phyloP scores from a whole-genome alignment of 2,888 invertebrate species.

The Pollenia griseotomentosa region DNA sequence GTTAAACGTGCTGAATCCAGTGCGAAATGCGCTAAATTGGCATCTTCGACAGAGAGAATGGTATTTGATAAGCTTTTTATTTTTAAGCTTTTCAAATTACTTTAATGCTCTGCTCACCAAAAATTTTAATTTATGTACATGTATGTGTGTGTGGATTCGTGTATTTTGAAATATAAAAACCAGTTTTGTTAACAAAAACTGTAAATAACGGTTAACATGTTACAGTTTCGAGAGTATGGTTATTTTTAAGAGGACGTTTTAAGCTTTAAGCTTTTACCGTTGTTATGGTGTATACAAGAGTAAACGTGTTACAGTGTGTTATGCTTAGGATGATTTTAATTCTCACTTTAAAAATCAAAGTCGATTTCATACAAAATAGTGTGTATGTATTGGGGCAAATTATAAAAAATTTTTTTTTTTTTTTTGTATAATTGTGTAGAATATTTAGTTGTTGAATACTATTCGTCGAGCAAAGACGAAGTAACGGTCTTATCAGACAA shows the following conservation, averaged over 20 bases:
- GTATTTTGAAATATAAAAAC: neutral
- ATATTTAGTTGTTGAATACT: conserved; percentile 67
- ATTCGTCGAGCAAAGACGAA: conserved; percentile 54
- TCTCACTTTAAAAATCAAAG: conserved; percentile 54
- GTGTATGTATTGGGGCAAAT: neutral
- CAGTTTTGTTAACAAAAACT: neutral
- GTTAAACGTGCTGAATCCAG: too few species aligned
- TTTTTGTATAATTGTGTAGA: conserved; percentile 57
- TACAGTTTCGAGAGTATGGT: conserved; percentile 36
- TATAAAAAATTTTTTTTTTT: conserved; percentile 49
- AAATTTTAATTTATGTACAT: neutral
- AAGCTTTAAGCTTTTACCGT: conserved; percentile 49
- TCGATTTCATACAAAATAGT: conserved; percentile 45
- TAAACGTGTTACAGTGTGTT: conserved; percentile 25
- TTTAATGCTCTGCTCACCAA: neutral
- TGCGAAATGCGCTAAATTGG: too few species aligned
- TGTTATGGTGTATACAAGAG: neutral
- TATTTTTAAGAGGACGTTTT: conserved; percentile 48
- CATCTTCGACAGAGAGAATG: too few species aligned
- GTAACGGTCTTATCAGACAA: conserved; percentile 44
- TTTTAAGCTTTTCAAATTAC: conserved; percentile 16
- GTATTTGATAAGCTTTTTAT: conserved; percentile 9
- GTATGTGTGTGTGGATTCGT: too few species aligned
- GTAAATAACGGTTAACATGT: conserved; percentile 61
- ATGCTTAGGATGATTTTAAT: conserved; percentile 57